Percentiles rank a stretch among this genome's conserved stretches.
Evolutionary conservation across 1,140 invertebrate species (phyloP).

Genomic region (Drosophila lacertosa): DNA sequence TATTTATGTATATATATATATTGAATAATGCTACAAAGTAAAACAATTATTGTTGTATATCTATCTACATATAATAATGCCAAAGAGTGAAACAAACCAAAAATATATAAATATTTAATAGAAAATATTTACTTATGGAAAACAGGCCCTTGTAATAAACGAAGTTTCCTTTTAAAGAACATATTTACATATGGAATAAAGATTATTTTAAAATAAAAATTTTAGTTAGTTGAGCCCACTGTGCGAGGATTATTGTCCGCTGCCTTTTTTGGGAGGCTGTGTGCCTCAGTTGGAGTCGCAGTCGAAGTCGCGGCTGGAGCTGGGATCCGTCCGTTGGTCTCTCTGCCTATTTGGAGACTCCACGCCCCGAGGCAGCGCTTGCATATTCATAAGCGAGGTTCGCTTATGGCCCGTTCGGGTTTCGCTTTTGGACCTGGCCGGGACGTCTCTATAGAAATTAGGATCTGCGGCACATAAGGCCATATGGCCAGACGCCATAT

Average conservation of each 20-base stretch:
- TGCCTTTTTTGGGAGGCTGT: conserved; percentile 22
- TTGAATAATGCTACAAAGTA: too few relatives aligned
- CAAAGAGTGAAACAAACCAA: too few relatives aligned
- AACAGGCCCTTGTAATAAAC: too few relatives aligned
- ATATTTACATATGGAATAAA: too few relatives aligned
- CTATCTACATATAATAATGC: too few relatives aligned
- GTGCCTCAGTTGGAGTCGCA: conserved; percentile 17
- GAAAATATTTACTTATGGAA: too few relatives aligned
- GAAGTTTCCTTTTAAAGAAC: too few relatives aligned
- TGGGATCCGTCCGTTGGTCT: too few relatives aligned
- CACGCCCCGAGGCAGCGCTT: conserved; percentile 55
- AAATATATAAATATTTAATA: too few relatives aligned
- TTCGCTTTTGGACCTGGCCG: conserved; percentile 39
- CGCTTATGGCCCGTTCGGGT: conserved; percentile 57
- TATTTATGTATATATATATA: too few relatives aligned
- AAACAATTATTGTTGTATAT: too few relatives aligned
- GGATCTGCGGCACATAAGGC: conserved; percentile 61
- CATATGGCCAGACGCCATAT: conserved; percentile 70
- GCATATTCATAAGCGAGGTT: conserved; percentile 64
- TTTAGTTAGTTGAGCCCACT: conserved; percentile 12
- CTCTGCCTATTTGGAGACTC: conserved; percentile 54
- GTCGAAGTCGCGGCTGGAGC: conserved; percentile 15
- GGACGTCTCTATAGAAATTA: conserved; percentile 70
- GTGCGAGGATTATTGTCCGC: conserved; percentile 29
- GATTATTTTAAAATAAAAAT: not conserved